Conservation (phyloP, 2,888 invertebrate species). For the Latheticus oryzae region DNA sequence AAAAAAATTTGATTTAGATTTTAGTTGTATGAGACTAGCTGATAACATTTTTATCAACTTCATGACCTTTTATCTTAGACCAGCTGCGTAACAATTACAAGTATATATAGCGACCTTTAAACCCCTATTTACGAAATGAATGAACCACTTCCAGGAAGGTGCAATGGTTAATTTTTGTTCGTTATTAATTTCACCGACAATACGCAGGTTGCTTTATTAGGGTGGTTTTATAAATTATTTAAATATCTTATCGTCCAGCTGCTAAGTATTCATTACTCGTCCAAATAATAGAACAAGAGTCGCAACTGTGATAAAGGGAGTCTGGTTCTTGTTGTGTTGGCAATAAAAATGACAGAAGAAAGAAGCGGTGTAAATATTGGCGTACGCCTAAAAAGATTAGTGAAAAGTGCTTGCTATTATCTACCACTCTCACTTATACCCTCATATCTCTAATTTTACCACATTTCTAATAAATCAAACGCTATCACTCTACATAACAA, state of each 20-base stretch:
- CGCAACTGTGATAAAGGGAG: constrained; percentile 34
- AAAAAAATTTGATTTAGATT: background rate
- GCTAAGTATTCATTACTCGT: constrained; percentile 25
- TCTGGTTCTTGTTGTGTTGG: constrained; percentile 42
- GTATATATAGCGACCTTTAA: constrained; percentile 37
- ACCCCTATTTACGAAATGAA: constrained; percentile 39
- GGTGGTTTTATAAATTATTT: constrained; percentile 23
- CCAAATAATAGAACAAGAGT: constrained; percentile 27
- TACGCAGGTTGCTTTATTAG: constrained; percentile 16
- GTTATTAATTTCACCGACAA: constrained; percentile 25
- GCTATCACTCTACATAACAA: constrained; percentile 9
- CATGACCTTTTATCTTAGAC: constrained; percentile 37
- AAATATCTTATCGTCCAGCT: constrained; percentile 30
- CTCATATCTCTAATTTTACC: constrained; percentile 22
- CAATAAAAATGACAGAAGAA: constrained; percentile 45
- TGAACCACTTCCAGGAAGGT: constrained; percentile 19
- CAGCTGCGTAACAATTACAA: constrained; percentile 36
- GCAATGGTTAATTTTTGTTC: constrained; percentile 25
- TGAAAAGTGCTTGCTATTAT: constrained; percentile 39
- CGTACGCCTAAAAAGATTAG: constrained; percentile 41
- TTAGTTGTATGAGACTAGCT: constrained; percentile 1
- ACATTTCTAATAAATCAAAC: constrained; percentile 26
- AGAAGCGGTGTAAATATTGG: constrained; percentile 42
- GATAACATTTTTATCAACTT: constrained; percentile 34
- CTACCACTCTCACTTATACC: constrained; percentile 30